These are phyloP conservation scores for Holocentrus rufus DNA, from an alignment of 2,797 vertebrate species.

Conservation along the genomic window DNA sequence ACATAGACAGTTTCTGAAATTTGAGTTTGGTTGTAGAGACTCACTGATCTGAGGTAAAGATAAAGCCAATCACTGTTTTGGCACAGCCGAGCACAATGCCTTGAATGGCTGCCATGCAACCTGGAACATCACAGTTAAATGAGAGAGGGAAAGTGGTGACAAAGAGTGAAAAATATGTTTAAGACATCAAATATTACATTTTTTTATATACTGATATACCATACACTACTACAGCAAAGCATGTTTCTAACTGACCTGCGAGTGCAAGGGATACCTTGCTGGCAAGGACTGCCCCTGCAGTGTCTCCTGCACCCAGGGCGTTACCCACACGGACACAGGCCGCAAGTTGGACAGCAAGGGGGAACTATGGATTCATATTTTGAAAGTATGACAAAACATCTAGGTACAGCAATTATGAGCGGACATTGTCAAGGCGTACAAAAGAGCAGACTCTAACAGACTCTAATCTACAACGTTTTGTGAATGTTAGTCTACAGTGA, in stretches of 20 bases:
- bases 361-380: slow-evolving; percentile 79
- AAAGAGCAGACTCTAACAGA: not conserved
- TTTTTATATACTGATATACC: not conserved
- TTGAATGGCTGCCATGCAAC: slow-evolving; percentile 73
- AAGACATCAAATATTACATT: not conserved
- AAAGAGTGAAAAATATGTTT: not conserved
- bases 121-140: slow-evolving; percentile 50
- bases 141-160: not conserved
- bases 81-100: slow-evolving; percentile 70
- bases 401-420: not conserved
- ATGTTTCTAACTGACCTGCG: slow-evolving; percentile 76
- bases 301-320: slow-evolving; percentile 89
- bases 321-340: slow-evolving; percentile 90
- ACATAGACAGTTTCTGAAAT: not conserved
- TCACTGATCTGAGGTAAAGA: slow-evolving; percentile 90
- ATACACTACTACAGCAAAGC: not conserved
- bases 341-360: slow-evolving; percentile 87
- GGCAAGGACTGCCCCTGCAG: slow-evolving; percentile 84
- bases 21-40: slow-evolving; percentile 51
- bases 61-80: slow-evolving; percentile 82
- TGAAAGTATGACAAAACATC: not conserved
- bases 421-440: not conserved
- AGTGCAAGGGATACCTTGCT: slow-evolving; percentile 82
- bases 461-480: not conserved
- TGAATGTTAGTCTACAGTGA: not conserved